Evolutionary conservation across 2,113 vertebrate genomes (phyloP).

Genomic region (Seriola quinqueradiata): DNA sequence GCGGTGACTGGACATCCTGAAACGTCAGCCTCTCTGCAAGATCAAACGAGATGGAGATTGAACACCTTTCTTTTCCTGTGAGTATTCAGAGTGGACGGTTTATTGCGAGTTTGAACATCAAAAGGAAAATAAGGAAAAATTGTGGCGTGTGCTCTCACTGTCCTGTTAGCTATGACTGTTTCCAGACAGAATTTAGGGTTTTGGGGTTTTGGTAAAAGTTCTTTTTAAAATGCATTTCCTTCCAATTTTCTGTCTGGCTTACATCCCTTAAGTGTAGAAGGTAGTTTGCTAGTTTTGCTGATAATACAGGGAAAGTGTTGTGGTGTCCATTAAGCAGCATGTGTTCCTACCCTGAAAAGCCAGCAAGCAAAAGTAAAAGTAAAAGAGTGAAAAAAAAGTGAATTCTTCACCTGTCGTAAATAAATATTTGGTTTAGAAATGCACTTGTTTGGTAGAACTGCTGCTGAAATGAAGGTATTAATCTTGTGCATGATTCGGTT

Average conservation of each 20-base stretch:
- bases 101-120: slow-evolving; percentile 44
- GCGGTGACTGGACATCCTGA: slow-evolving; percentile 90
- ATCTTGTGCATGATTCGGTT: no score
- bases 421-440: not conserved
- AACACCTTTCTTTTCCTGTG: not conserved
- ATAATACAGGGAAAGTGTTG: not conserved
- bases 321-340: not conserved
- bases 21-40: slow-evolving; percentile 95
- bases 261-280: not conserved
- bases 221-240: slow-evolving; percentile 9
- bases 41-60: slow-evolving; percentile 52
- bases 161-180: not conserved
- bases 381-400: not conserved
- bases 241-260: slow-evolving; percentile 17
- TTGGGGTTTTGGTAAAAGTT: not conserved
- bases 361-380: no score
- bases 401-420: not conserved
- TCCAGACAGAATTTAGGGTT: not conserved
- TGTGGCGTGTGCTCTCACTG: not conserved
- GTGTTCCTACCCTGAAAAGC: not conserved
- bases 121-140: slow-evolving; percentile 40
- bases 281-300: slow-evolving; percentile 4
- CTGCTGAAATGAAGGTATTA: no score
- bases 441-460: no score
- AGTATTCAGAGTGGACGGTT: slow-evolving; percentile 33